Conservation (phyloP, 2,888 invertebrate species). For the Drosophila subquinaria region DNA sequence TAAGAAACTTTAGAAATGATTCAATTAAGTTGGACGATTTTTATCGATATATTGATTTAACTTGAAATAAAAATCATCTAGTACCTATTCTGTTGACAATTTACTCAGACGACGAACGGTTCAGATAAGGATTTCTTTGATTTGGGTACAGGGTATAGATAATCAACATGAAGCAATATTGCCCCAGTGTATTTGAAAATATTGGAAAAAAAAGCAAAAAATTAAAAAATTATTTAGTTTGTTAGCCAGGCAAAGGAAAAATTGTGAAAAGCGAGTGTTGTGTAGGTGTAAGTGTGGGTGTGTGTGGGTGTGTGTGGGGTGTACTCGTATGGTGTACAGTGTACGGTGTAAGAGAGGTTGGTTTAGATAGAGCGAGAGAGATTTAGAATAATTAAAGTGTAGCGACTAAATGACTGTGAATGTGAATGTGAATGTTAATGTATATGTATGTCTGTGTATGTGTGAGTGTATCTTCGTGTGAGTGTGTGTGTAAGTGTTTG, state of each 20-base stretch:
- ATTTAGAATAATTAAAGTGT: constrained; percentile 67
- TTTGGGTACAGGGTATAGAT: constrained; percentile 57
- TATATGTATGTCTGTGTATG: constrained; percentile 6
- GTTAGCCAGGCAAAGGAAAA: constrained; percentile 73
- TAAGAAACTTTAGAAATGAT: background rate
- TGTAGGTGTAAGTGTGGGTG: constrained; percentile 23
- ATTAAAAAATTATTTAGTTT: constrained; percentile 48
- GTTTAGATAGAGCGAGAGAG: constrained; percentile 48
- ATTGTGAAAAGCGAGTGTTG: constrained; percentile 67
- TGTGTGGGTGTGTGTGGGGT: background rate
- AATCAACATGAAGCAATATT: constrained; percentile 34
- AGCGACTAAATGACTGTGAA: constrained; percentile 52
- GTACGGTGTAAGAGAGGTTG: constrained; percentile 42
- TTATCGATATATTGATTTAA: background rate
- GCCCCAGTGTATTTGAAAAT: constrained; percentile 28
- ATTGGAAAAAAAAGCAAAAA: constrained; percentile 55
- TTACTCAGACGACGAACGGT: background rate
- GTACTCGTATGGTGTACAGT: constrained; percentile 28
- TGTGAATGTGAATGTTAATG: constrained; percentile 21
- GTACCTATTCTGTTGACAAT: background rate
- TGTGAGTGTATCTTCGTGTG: background rate
- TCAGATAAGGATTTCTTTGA: background rate
- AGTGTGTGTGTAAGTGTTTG: constrained; percentile 37
- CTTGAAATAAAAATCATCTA: background rate
- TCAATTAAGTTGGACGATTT: background rate